These are phyloP conservation scores for Operophtera brumata DNA, from an alignment of 2,888 invertebrate genomes.

Conservation along the genomic window DNA sequence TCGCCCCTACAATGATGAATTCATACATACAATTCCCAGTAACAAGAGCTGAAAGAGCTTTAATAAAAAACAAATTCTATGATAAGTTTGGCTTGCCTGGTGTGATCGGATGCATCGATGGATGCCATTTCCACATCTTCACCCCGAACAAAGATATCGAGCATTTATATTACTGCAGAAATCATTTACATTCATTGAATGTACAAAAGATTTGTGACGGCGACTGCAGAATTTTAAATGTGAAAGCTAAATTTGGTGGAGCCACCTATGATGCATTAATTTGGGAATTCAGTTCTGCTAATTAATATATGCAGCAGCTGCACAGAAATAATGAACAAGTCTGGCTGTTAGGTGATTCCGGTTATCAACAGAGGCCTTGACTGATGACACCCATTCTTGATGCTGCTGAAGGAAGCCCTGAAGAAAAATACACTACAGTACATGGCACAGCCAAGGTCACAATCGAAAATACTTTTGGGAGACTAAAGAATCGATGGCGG, in stretches of 20 bases:
- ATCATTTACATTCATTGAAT: slow-evolving; percentile 25
- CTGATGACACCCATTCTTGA: slow-evolving; percentile 36
- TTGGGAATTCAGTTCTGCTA: not conserved
- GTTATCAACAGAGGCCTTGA: slow-evolving; percentile 37
- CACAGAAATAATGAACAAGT: not conserved
- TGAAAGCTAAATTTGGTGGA: not conserved
- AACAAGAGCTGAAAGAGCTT: no score
- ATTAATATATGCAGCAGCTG: not conserved
- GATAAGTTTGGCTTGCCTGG: slow-evolving; percentile 19
- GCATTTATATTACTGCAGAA: slow-evolving; percentile 20
- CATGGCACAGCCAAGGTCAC: slow-evolving; percentile 29
- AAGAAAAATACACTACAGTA: not conserved
- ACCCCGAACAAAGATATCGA: slow-evolving; percentile 10
- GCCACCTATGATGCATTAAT: not conserved
- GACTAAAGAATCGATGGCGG: slow-evolving; percentile 34
- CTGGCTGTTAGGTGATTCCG: slow-evolving; percentile 32
- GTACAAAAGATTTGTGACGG: slow-evolving; percentile 21
- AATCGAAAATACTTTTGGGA: slow-evolving; percentile 28
- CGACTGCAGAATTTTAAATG: not conserved
- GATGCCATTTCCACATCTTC: slow-evolving; percentile 22
- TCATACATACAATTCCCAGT: no score
- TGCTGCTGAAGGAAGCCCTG: not conserved
- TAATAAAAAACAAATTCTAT: not conserved
- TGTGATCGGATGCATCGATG: slow-evolving; percentile 25
- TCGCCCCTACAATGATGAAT: no score